phyloP scores from a whole-genome alignment of 2,797 vertebrate species.

The Acestrorhynchus altus region DNA sequence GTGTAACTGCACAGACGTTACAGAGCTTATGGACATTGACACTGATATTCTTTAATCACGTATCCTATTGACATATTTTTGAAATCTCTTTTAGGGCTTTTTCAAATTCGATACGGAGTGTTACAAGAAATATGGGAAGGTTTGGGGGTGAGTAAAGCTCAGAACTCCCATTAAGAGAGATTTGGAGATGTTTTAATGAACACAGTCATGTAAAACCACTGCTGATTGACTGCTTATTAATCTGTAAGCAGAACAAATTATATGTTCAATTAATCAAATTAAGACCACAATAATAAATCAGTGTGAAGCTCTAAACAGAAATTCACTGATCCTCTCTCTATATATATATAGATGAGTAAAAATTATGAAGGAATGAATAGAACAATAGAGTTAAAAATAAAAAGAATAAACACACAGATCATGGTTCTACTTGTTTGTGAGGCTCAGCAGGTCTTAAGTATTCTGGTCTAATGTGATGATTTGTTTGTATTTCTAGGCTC shows the following conservation, averaged over 20 bases:
- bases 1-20: not conserved
- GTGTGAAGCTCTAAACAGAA: too few species aligned
- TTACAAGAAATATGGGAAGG: slow-evolving; percentile 71
- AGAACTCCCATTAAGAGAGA: too few species aligned
- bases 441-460: not conserved
- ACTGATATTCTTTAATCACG: not conserved
- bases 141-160: slow-evolving; percentile 77
- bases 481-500: slow-evolving; percentile 51
- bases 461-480: not conserved
- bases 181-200: too few species aligned
- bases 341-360: too few species aligned
- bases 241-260: too few species aligned
- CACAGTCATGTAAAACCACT: too few species aligned
- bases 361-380: too few species aligned
- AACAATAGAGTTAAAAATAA: too few species aligned
- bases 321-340: too few species aligned
- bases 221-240: too few species aligned
- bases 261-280: too few species aligned
- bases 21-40: not conserved
- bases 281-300: too few species aligned
- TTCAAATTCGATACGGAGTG: slow-evolving; percentile 65
- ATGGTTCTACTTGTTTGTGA: not conserved
- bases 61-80: slow-evolving; percentile 3
- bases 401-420: not conserved
- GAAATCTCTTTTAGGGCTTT: slow-evolving; percentile 62